phyloP scores from a whole-genome alignment of 2,888 invertebrate species.

The Patella caerulea region DNA sequence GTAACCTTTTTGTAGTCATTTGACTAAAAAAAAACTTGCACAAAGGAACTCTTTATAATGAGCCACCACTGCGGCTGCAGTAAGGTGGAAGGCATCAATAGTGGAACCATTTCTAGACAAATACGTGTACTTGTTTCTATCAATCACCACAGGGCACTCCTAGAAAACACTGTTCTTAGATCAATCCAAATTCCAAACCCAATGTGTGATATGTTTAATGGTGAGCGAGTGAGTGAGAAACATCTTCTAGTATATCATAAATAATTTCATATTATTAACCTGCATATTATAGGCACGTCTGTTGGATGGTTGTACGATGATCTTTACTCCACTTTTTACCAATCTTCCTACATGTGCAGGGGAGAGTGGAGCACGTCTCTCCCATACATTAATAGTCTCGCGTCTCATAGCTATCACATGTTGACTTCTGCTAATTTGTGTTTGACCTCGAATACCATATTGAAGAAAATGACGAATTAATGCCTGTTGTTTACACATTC shows the following conservation, averaged over 20 bases:
- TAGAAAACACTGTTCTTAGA: not conserved
- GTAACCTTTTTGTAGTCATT: too few species aligned
- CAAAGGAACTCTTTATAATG: too few species aligned
- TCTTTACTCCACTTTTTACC: conserved; percentile 87
- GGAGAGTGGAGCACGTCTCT: conserved; percentile 90
- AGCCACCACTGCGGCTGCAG: too few species aligned
- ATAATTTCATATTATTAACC: conserved; percentile 72
- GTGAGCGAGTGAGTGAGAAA: not conserved
- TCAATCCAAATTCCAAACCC: not conserved
- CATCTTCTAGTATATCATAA: not conserved
- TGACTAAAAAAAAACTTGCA: too few species aligned
- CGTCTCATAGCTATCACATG: conserved; percentile 68
- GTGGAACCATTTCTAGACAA: too few species aligned
- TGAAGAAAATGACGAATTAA: not conserved
- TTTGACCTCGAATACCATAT: conserved; percentile 17
- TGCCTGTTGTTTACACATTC: too few species aligned
- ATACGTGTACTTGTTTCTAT: too few species aligned
- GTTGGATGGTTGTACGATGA: conserved; percentile 98
- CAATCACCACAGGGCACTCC: not conserved
- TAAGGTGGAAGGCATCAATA: too few species aligned
- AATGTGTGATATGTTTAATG: too few species aligned
- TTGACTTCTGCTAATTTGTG: conserved; percentile 16
- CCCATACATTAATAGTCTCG: conserved; percentile 75
- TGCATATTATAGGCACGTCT: conserved; percentile 97
- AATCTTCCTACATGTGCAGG: conserved; percentile 92